Evolutionary conservation across 2,797 vertebrate genomes (phyloP).

Genomic region (Catharus ustulatus): DNA sequence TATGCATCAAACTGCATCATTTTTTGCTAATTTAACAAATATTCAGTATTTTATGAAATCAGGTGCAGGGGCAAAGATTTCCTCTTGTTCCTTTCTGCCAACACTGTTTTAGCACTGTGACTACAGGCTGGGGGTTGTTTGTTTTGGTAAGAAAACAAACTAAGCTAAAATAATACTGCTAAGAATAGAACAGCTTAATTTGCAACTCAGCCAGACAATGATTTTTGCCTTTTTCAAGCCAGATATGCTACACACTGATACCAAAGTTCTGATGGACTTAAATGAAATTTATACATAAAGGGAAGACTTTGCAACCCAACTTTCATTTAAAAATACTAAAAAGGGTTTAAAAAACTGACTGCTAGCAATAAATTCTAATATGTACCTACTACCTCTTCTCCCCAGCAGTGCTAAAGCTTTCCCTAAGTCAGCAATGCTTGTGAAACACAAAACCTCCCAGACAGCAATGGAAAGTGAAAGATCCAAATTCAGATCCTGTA

Average conservation of each 20-base stretch:
- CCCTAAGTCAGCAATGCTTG: background rate
- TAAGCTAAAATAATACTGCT: background rate
- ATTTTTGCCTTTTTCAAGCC: background rate
- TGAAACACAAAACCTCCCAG: background rate
- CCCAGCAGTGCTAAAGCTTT: background rate
- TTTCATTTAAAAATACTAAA: background rate
- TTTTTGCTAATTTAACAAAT: background rate
- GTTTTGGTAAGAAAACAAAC: background rate
- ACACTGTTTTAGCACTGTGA: background rate
- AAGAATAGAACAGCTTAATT: background rate
- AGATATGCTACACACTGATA: background rate
- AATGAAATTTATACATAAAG: background rate
- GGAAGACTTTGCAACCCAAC: background rate
- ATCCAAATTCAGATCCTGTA: background rate
- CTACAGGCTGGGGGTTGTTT: fast-evolving
- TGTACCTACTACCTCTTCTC: background rate
- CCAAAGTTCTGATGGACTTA: background rate
- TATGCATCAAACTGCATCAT: background rate
- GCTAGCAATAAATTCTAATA: background rate
- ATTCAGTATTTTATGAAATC: background rate
- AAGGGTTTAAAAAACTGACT: background rate
- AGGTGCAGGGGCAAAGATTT: background rate
- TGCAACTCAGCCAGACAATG: background rate
- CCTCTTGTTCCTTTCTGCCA: background rate
- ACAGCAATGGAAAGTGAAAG: background rate